A percentile compares a stretch with the other conserved stretches of the same genome.
These are phyloP conservation scores for Trisateles emortualis DNA, from an alignment of 2,888 invertebrate species.

Conservation along the genomic window DNA sequence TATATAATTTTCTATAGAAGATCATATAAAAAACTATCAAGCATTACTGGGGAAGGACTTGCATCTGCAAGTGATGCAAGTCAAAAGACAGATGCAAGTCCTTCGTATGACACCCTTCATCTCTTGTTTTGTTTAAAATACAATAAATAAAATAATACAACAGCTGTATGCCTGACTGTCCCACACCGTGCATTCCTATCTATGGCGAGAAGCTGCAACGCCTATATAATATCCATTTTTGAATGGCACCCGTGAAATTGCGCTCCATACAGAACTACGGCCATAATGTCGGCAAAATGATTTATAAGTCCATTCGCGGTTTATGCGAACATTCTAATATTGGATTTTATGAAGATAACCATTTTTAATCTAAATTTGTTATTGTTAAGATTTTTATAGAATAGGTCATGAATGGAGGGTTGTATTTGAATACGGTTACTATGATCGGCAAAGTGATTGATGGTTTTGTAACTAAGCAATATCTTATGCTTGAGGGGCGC, in stretches of 20 bases:
- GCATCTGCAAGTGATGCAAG: no score
- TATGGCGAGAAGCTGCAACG: slow-evolving; percentile 36
- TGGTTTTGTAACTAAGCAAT: no score
- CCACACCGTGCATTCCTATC: slow-evolving; percentile 32
- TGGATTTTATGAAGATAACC: slow-evolving; percentile 33
- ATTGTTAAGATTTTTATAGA: slow-evolving; percentile 1
- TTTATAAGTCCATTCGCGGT: slow-evolving; percentile 53
- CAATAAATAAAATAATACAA: no score
- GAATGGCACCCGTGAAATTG: slow-evolving; percentile 64
- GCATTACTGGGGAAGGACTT: no score
- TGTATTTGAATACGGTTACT: not conserved
- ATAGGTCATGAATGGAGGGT: not conserved
- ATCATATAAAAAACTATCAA: no score
- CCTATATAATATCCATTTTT: slow-evolving; percentile 58
- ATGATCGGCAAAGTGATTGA: no score
- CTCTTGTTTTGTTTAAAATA: no score
- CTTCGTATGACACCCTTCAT: no score
- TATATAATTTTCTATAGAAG: no score
- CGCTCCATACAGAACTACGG: slow-evolving; percentile 53
- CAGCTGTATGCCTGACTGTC: slow-evolving; percentile 24
- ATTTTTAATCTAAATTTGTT: slow-evolving; percentile 31
- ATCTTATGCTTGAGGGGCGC: no score
- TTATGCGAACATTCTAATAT: slow-evolving; percentile 41
- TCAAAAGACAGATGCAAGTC: no score
- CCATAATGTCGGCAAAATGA: slow-evolving; percentile 60